A percentile compares a stretch with the other conserved stretches of the same genome.
phyloP scores from a whole-genome alignment of 2,888 invertebrate genomes.

The Diadegma fenestrale region DNA sequence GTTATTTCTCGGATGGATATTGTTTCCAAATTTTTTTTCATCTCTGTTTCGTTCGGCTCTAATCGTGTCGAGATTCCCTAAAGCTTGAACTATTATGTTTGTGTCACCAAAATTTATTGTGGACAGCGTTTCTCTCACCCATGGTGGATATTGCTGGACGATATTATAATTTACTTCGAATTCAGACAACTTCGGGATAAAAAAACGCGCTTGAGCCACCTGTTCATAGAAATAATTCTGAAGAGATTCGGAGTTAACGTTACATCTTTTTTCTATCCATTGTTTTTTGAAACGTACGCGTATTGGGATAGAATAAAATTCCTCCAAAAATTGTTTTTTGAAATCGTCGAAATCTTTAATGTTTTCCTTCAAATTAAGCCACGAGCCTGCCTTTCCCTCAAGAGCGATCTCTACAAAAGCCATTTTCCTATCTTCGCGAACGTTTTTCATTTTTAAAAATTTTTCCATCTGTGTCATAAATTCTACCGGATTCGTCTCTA shows the following conservation, averaged over 20 bases:
- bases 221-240: conserved; percentile 12
- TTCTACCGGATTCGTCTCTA: no score
- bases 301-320: conserved; percentile 62
- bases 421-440: conserved; percentile 27
- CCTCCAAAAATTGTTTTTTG: conserved; percentile 29
- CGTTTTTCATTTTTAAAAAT: no score
- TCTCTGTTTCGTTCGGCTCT: not conserved
- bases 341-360: conserved; percentile 53
- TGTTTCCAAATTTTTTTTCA: not conserved
- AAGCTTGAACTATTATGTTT: conserved; percentile 8
- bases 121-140: not conserved
- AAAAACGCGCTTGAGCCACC: not conserved
- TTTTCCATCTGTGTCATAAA: no score
- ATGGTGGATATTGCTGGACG: conserved; percentile 5
- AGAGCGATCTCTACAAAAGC: conserved; percentile 37
- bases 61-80: conserved; percentile 1
- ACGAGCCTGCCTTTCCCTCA: conserved; percentile 33
- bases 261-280: conserved; percentile 26
- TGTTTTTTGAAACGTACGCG: conserved; percentile 36
- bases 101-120: conserved; percentile 40
- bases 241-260: not conserved
- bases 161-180: conserved; percentile 8
- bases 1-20: not conserved
- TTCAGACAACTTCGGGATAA: no score
- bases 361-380: no score